Evolutionary conservation across 2,113 vertebrate species (phyloP), one percentile per base, ranked within the genome.

Genomic region (Limnothrissa miodon): DNA sequence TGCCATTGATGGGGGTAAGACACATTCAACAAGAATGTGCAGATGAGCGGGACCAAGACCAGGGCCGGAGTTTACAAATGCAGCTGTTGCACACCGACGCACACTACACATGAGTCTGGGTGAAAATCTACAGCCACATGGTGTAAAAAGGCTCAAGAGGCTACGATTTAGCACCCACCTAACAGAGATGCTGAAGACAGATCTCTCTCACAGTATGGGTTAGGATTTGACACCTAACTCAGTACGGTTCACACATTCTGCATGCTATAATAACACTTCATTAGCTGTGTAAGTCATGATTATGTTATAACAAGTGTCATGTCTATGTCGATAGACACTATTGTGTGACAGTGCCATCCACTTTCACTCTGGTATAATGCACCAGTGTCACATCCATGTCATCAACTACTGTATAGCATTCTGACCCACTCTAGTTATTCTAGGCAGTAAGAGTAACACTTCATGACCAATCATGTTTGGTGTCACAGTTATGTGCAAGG

Each of bases 1-100:
- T 91, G 83, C 92, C 88, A 91, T 92, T 92, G 92, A 94, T 91
- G 89, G 90, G 90, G 91, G 86, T 86, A 89, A 90, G 86, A 89
- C 87, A 89, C 62, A 82, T 88, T 87, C 46, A 85, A 87, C 82
- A 81, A 89, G 87, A 93, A 91, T 86, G 86, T 79, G 91, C 83
- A 87, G 81, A 90, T 89, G 92, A 90, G 87, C 56, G 83, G 86
- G 86, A 81, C 80, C 84, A 82, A 81, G 23, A 86, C 86, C 86
- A 42, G 42, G 13, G 45, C 85, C 86, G 86, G 86, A 82, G 85
- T 86, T 89, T 86, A 86, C 89, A 90, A 45, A 81, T 53, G 45
- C 83, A 84, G 86, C 83, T 85, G 51, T 84, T 80, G 79, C 80
- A 80, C 66, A 82, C 78, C 82, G 66, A 82, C 84, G 80, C 81